Base-by-base conservation (phyloP, 2,797 vertebrate genomes). In the Enteromius argenteus region DNA sequence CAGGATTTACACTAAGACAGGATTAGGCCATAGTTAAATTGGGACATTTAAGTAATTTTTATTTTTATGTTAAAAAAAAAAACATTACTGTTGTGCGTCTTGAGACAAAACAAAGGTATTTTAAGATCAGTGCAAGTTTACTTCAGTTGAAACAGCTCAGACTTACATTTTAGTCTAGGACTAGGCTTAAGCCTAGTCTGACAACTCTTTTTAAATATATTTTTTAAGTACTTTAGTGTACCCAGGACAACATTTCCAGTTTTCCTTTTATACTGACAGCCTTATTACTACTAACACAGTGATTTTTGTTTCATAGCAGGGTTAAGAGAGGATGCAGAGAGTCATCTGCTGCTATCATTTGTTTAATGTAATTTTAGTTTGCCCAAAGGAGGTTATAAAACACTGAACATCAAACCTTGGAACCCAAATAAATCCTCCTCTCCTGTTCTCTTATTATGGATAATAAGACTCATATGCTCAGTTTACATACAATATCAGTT, bases 321-420 rank as follows among this genome's bases (percentile, higher is more conserved):
- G 74, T 32, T 79, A 84, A 85, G 83, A 85, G 82, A 67, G 49
- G 27, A 46, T 30, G 56, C 35, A 62, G 62, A 81, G 77, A 80
- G 49, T 84, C 60, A 73, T 87, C 80, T 60, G 58, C 69, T 71
- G 69, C 75, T 71, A 23, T 78, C 49, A 49, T 81, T 85, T 56
- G 53, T 39, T 64, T 83, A 86, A 84, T 84, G 23, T 84, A 42
- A 81, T 86, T 87, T 85, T n/a, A 62, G 53, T 56, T 60, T 85
- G 60, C 74, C 17, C 19, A 35, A 77, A 81, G 49, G 79, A 62
- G 35, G 78, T 64, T 17, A 68, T 78, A 44, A 79, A 82, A 69
- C 66, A 53, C 49, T 30, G 46, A 83, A 49, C 21, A 39, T 86
- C 27, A 82, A 82, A 64, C 71, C 27, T 46, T 37, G 30, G 35